Evolutionary conservation across 2,888 invertebrate genomes (phyloP), one percentile per base, ranked within the genome.

Genomic region (Chydorus sphaericus): DNA sequence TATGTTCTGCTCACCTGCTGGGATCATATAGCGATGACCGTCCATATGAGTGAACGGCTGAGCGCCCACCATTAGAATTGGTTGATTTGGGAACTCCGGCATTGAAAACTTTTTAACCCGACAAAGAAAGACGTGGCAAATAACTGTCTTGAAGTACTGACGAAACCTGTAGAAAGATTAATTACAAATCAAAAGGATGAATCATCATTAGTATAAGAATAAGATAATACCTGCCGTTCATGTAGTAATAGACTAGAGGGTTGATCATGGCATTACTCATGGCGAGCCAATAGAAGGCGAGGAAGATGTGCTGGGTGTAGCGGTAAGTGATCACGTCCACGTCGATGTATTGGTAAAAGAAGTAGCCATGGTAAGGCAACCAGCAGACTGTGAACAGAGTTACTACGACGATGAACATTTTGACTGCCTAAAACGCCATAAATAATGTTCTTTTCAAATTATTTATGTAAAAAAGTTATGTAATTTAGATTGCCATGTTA

Each of bases 201-300:
- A n/a, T n/a, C n/a, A n/a, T n/a, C n/a, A n/a, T n/a, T n/a, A n/a
- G n/a, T n/a, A n/a, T n/a, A n/a, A n/a, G n/a, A n/a, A n/a, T n/a
- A n/a, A n/a, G n/a, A n/a, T n/a, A n/a, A n/a, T 61, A 73, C 69
- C 70, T 69, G 39, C 85, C 82, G 69, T 90, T 91, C 90, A 91
- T 90, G 84, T 88, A 88, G 67, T 89, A 90, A 68, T 91, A 91
- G 53, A 91, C 87, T 56, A 91, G 79, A 0, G 90, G 90, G 71
- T 91, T 91, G 57, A 90, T 88, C 86, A 89, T 89, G 1, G 89
- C 84, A 66, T 90, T 89, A 10, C 88, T 85, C 91, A 91, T 91
- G 3, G 91, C 91, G 57, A 91, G 75, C 85, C 86, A 88, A 66
- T 88, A 88, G 72, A 90, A 88, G 26, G 82, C 80, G 53, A 91